Base-by-base conservation (phyloP, 2,888 invertebrate species). In the Calameuta idolon region DNA sequence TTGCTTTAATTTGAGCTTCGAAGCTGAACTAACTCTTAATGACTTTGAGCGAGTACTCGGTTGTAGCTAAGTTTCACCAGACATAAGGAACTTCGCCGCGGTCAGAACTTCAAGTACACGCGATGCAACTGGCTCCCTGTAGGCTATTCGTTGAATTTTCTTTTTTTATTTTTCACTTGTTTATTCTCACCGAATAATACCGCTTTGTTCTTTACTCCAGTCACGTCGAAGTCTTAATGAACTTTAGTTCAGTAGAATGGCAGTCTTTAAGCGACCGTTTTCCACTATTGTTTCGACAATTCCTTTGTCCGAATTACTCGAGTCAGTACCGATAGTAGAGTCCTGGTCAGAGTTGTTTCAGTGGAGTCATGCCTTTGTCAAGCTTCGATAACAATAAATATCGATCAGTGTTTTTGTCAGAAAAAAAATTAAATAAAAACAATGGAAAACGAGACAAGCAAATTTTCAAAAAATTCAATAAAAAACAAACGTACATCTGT, bases 1-100 rank as follows among this genome's bases (percentile, higher is more conserved):
- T 84, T 80, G 79, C 80, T 81, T 84, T 84, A 83, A 85, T 85
- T 86, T 83, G 83, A 85, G 83, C 83, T 82, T 80, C 82, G 80
- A 12, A 11, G 76, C 81, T 81, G 81, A 76, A 83, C 80, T 79
- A 81, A 84, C 85, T 83, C 84, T 83, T 79, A 83, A 83, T 83
- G 83, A 82, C 82, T 82, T 76, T 78, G 79, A 83, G 79, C 79
- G 79, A 78, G 23, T 9, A 77, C 75, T 71, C 71, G 73, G 76
- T 34, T n/a, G 82, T 75, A 78, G 81, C 81, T 79, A 83, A 85
- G 85, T 84, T 86, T 83, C 81, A 80, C 79, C 81, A 80, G 77
- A 79, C 69, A 74, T 77, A 78, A 77, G 73, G 55, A 75, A 71
- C 76, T 73, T 79, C 76, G 77, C 31, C 12, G 79, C 75, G 74